Evolutionary conservation across 2,797 vertebrate species (phyloP), one percentile per base, ranked within the genome.

Genomic region (Denticeps clupeoides): DNA sequence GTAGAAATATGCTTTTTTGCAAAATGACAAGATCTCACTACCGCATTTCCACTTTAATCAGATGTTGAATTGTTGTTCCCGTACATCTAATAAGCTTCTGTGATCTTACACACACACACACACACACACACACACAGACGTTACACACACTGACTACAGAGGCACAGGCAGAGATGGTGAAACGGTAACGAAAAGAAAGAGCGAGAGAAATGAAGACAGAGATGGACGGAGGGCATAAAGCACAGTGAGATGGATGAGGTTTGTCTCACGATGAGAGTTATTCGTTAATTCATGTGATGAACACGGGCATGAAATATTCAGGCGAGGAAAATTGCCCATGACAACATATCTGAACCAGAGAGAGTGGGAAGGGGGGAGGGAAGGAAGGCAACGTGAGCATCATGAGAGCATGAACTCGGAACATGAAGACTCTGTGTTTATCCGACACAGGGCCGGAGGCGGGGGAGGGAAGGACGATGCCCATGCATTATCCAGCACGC

Each of bases 281-380:
- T 25, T 11, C 27, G 26, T 10, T 9, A 25, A 59, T 53, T 53
- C 55, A 27, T 55, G 50, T 49, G 47, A 51, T 46, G 50, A 13
- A 43, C 27, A 28, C 23, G 41, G 28, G 6, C 47, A 55, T 27
- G 38, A 50, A 53, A 51, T 19, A 44, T 45, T 41, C 21, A 38
- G 19, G 6, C 33, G 51, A 18, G 15, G 22, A 49, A 11, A 29
- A 38, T 49, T 29, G 47, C 16, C 19, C 23, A 3, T 16, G 40
- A 32, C 29, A 33, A 16, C 35, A 32, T 13, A 11, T 19, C 6
- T 13, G 5, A 19, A 25, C n/a, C n/a, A 25, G 29, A 47, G 8
- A 32, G 7, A n/a, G 28, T 47, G 28, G 46, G 19, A 33, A 11
- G 4, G 7, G 12, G 21, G 15, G 3, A 26, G 9, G 12, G 26